Conservation (phyloP, 2,888 invertebrate genomes). For the Calliphora vomitoria region DNA sequence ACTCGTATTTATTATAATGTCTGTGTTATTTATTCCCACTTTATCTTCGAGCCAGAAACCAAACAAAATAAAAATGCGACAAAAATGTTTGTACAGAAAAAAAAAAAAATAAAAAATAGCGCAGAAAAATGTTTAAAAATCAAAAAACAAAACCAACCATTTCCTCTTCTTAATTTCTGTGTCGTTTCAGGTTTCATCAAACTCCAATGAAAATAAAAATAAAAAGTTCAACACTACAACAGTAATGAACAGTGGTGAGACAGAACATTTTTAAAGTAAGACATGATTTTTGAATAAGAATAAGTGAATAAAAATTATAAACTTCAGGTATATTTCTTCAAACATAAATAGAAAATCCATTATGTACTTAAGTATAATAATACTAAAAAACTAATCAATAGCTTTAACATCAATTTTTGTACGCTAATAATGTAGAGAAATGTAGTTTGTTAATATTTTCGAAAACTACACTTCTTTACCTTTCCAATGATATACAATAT, state of each 20-base stretch:
- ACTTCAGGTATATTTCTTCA: too few relatives aligned
- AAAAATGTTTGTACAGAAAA: constrained; percentile 4
- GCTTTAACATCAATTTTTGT: too few relatives aligned
- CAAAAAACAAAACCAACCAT: constrained; percentile 41
- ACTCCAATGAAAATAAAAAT: constrained; percentile 40
- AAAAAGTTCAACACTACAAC: constrained; percentile 4
- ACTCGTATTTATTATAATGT: constrained; percentile 62
- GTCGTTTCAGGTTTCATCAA: constrained; percentile 66
- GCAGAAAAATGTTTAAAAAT: constrained; percentile 43
- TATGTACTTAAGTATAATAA: too few relatives aligned
- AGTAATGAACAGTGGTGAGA: background rate
- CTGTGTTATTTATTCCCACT: constrained; percentile 52
- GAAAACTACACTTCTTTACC: too few relatives aligned
- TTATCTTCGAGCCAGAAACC: background rate
- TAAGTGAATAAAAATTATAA: too few relatives aligned
- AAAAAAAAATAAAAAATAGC: too few relatives aligned
- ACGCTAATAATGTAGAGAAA: too few relatives aligned
- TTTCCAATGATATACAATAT: too few relatives aligned
- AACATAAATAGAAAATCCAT: too few relatives aligned
- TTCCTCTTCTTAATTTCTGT: constrained; percentile 62
- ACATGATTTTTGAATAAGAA: too few relatives aligned
- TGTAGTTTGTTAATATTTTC: too few relatives aligned
- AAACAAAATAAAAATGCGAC: constrained; percentile 19
- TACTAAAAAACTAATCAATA: too few relatives aligned
- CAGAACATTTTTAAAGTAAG: background rate